Base-by-base conservation (phyloP, 2,797 vertebrate species). In the Aselliscus stoliczkanus region DNA sequence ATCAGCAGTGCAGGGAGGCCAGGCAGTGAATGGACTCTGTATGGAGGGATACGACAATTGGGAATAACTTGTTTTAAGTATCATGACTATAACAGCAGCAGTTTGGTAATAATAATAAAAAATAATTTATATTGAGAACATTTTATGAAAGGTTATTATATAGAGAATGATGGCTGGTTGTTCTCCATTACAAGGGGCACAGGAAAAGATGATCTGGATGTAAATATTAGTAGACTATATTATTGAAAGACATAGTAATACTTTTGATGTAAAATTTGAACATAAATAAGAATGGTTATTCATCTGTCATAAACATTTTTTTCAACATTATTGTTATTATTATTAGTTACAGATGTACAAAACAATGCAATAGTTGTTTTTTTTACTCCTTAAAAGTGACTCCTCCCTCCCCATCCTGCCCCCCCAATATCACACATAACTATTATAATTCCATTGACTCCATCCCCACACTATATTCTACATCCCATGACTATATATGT, bases 81-180 rank as follows among this genome's bases (percentile, higher is more conserved):
- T 54, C 65, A 27, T 42, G 47, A 79, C 56, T 58, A 47, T 44
- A 76, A 90, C 29, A 94, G 58, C 73, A 34, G n/a, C 27, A 81
- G 52, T 67, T 95, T 37, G 3, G 81, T 84, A 50, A 96, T 93
- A 93, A 75, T 95, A 93, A 95, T 95, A 97, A 92, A 69, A 88
- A 93, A 34, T 65, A 93, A 97, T 96, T 96, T 96, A 93, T 88
- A 96, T 76, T 94, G 82, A 96, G 42, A 14, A 52, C 20, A 83
- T 65, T 44, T 93, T 95, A 87, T 86, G 88, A 95, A 95, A 95
- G 75, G 90, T 93, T 93, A 88, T 95, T 93, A 96, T 86, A 56
- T 25, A 60, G 37, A 93, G 37, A 96, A 91, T 83, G 67, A 94
- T 87, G 67, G 76, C 60, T 25, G 2, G 14, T 83, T 91, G 50